phyloP scores from a whole-genome alignment of 2,113 vertebrate species.

The Anhinga anhinga region DNA sequence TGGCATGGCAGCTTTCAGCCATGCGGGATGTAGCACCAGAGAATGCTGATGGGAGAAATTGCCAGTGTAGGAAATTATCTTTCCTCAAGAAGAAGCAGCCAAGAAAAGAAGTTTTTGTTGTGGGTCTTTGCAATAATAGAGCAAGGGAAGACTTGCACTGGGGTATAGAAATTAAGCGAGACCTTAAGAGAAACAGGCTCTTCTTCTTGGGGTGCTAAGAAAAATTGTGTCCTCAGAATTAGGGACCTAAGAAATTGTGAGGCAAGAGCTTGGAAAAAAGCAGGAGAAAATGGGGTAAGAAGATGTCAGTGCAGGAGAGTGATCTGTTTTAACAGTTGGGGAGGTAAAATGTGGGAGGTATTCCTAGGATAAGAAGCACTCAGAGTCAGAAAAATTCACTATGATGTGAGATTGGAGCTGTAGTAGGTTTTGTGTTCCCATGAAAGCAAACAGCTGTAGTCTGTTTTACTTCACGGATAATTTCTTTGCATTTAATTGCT shows the following conservation, averaged over 20 bases:
- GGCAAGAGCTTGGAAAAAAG: neutral
- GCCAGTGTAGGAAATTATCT: neutral
- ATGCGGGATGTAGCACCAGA: neutral
- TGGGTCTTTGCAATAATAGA: neutral
- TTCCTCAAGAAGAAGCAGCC: neutral
- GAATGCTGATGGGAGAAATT: neutral
- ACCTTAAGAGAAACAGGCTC: neutral
- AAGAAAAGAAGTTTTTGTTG: neutral
- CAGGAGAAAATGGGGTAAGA: neutral
- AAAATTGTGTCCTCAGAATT: neutral
- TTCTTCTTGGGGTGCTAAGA: neutral
- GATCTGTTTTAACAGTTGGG: neutral
- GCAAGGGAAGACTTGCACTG: neutral
- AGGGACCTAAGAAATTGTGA: neutral
- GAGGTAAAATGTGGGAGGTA: neutral
- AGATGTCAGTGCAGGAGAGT: neutral
- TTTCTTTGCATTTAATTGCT: constrained; percentile 10
- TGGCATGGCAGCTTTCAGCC: neutral
- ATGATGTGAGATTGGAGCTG: neutral
- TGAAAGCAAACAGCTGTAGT: neutral
- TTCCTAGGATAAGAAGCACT: neutral
- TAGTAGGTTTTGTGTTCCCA: neutral
- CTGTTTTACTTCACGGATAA: neutral
- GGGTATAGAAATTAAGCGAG: neutral
- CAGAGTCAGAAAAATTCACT: neutral